Evolutionary conservation across 1,140 invertebrate species (phyloP), one percentile per base, ranked within the genome.

Genomic region (Diabrotica undecimpunctata): DNA sequence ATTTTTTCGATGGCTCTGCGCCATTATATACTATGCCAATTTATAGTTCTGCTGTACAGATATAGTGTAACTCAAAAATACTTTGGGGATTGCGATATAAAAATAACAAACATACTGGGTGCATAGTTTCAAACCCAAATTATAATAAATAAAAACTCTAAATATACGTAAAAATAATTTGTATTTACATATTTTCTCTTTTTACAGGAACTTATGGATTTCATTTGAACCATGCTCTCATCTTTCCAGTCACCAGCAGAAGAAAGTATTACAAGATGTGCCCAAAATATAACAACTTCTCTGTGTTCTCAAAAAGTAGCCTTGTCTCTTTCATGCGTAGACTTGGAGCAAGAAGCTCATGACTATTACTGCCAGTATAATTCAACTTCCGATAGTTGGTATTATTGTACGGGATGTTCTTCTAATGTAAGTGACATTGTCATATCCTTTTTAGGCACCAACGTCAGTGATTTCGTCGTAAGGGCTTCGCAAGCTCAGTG

Each of bases 331-430:
- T 41, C 54, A n/a, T 72, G 70, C 60, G 12, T 13, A 13, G 51
- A 50, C 38, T 51, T 62, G 10, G 60, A 54, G 7, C 38, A 50
- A n/a, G 62, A 52, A 6, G 50, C 46, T 39, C 38, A 58, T 35
- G 71, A 72, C 58, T 72, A 62, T 57, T 69, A 64, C 52, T 72
- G 71, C 58, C 65, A 69, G 53, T 56, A 41, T n/a, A 57, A 66
- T 35, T 52, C 61, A 7, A 58, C 50, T 37, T 46, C 53, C 50
- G n/a, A 59, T 7, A 64, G 14, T 13, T 37, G 51, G 39, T 70
- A 62, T 56, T 38, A 68, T 5, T 72, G 70, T 62, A 66, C 55
- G 12, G 61, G 58, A 2, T 72, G 65, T 37, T 61, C 57, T 46
- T 35, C 51, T 7, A 69, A 67, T 61, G 13, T 46, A 14, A 67